Evolutionary conservation across 1,140 invertebrate species (phyloP), one percentile per base, ranked within the genome.

Genomic region (Zaprionus camerounensis): DNA sequence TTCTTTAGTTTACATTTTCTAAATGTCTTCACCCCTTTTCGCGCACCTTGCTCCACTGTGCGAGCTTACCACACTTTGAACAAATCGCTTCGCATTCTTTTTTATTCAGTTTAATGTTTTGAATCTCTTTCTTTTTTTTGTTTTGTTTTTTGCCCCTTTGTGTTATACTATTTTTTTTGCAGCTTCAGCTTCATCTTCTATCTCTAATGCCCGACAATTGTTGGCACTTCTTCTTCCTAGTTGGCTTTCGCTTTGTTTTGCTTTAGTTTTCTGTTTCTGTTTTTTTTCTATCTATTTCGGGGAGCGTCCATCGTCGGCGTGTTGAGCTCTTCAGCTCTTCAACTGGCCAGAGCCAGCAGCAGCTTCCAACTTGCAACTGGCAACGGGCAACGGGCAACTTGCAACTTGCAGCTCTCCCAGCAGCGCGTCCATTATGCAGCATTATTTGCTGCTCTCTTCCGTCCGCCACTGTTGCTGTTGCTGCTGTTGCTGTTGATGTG

Each of bases 161-260:
- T 71, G 64, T 56, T 66, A 34, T 41, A 28, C 9, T 71, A 38
- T 74, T 67, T 46, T 46, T 65, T 65, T 69, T 58, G 71, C 63
- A 63, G 66, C 59, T 58, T 68, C 73, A 72, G 63, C 65, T 78
- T 65, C 78, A 74, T 80, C 78, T 86, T 80, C 80, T 86, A 80
- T 87, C 85, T 88, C 84, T 88, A 88, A 88, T 88, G 85, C 75
- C 85, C 63, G 81, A 75, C 85, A 88, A 88, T 88, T 88, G 85
- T 88, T 88, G 78, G 74, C 78, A 88, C 84, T 84, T 86, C 83
- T 86, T 78, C 74, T 82, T 81, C 74, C 71, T 81, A 81, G 84
- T 90, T 88, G 78, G 82, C 81, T 80, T 84, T 66, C 57, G 85
- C 80, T 86, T 86, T 74, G 65, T 71, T 75, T 88, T 83, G 63